Conservation (phyloP, 2,888 invertebrate species). For the Cataglyphis livida region DNA sequence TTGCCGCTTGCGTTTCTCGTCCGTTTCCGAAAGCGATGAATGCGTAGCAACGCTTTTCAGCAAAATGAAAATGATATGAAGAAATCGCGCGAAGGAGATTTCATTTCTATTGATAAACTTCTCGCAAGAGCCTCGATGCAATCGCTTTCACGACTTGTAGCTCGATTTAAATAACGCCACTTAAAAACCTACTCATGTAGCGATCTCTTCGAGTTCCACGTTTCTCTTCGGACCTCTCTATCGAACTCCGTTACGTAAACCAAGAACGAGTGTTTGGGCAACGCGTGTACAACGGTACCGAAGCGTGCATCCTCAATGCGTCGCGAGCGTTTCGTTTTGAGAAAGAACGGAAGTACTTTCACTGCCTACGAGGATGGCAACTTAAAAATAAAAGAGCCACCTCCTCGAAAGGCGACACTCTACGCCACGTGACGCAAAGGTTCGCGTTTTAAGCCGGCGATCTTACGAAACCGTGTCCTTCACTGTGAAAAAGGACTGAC, state of each 20-base stretch:
- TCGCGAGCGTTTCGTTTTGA: slow-evolving; percentile 71
- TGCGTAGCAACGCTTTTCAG: background rate
- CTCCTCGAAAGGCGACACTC: slow-evolving; percentile 35
- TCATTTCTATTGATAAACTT: background rate
- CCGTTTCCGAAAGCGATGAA: slow-evolving; percentile 20
- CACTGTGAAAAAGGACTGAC: too few species aligned
- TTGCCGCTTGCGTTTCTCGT: slow-evolving; percentile 10
- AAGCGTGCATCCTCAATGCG: slow-evolving; percentile 74
- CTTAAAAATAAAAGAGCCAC: slow-evolving; percentile 63
- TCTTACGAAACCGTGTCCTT: slow-evolving; percentile 31
- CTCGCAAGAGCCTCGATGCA: background rate
- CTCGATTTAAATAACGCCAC: background rate
- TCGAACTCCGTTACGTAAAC: slow-evolving; percentile 71
- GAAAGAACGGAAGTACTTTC: slow-evolving; percentile 81
- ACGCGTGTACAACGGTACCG: slow-evolving; percentile 69
- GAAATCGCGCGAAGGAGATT: background rate
- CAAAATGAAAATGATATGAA: background rate
- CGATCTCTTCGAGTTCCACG: slow-evolving; percentile 31
- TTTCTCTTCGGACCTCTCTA: slow-evolving; percentile 65
- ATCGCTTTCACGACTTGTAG: background rate
- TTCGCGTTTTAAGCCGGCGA: slow-evolving; percentile 30
- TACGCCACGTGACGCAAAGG: slow-evolving; percentile 35
- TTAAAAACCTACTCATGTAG: slow-evolving; percentile 8
- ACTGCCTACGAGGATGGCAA: slow-evolving; percentile 74
- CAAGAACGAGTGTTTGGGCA: slow-evolving; percentile 73